Evolutionary conservation across 2,797 vertebrate genomes (phyloP), one percentile per base, ranked within the genome.

Genomic region (Carcharodon carcharias): DNA sequence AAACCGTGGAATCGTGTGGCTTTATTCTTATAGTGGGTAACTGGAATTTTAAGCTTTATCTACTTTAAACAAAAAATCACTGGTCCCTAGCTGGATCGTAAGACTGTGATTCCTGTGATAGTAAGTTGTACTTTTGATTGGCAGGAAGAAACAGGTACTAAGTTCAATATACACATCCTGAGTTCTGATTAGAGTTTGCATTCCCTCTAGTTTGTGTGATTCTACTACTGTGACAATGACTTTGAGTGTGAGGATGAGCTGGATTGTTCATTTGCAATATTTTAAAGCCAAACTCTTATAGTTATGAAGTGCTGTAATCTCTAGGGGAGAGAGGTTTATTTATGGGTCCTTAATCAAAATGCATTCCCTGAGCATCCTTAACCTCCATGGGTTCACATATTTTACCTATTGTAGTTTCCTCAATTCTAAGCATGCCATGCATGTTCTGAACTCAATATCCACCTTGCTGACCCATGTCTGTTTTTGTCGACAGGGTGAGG

Each of bases 401-500:
- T 56, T 16, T 45, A 45, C 63, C 40, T 69, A 45, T 45, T 50
- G 40, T 95, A 67, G n/a, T 26, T 94, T 69, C 93, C 40, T n/a
- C 93, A 28, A 11, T 95, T 50, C 40, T 95, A 16, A 50, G 65
- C 21, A 94, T 26, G 16, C 92, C 8, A 0, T 69, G 92, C 61
- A 50, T 85, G 69, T 40, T 45, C 6, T 40, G 96, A 45, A 85
- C 88, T 23, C 88, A 92, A 88, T 88, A 35, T 82, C 31, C 50
- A 77, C 8, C 67, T 88, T 96, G 5, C 67, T 61, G 96, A 96
- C 56, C 18, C 65, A 9, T 63, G n/a, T 2, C 28, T 40, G 28
- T 97, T 96, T 96, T 96, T 82, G 96, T 96, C 97, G 50, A 35
- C 97, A 99, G 99, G 99, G 99, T 98, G 99, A 99, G 98, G 99